Percentiles rank a stretch among this genome's conserved stretches.
Conservation (phyloP, 1,140 invertebrate genomes). For the Sycophila sp. region DNA sequence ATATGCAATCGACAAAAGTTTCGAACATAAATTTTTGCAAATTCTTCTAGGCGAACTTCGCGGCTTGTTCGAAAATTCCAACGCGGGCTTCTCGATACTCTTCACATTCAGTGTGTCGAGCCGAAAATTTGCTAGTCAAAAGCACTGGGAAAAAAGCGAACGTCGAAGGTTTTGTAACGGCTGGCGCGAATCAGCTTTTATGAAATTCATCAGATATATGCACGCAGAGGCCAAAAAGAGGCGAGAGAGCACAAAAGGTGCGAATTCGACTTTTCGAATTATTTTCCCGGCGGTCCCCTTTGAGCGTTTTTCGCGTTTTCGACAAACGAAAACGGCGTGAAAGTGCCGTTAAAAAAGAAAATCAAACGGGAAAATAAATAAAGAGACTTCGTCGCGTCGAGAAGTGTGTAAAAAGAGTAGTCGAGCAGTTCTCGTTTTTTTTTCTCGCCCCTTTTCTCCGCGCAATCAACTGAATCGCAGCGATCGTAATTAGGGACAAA, state of each 20-base stretch:
- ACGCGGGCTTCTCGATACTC: not conserved
- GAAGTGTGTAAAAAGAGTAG: not conserved
- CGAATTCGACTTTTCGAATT: not conserved
- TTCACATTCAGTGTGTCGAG: too few relatives aligned
- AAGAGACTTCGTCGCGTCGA: not conserved
- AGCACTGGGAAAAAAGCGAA: not conserved
- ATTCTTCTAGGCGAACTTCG: not conserved
- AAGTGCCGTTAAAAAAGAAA: not conserved
- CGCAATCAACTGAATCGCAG: slow-evolving; percentile 35
- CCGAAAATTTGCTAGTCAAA: too few relatives aligned
- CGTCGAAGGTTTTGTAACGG: not conserved
- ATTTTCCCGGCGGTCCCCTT: too few relatives aligned
- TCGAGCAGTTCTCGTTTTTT: not conserved
- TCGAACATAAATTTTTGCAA: slow-evolving; percentile 3
- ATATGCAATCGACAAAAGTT: slow-evolving; percentile 18
- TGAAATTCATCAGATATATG: not conserved
- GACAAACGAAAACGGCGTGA: not conserved
- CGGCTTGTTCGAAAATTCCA: not conserved
- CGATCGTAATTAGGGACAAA: slow-evolving; percentile 28
- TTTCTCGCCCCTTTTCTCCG: not conserved
- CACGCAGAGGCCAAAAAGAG: not conserved
- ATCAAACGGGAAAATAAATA: slow-evolving; percentile 25
- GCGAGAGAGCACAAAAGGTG: not conserved
- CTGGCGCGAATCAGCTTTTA: not conserved
- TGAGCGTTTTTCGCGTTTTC: not conserved